These are phyloP conservation scores for Branchinecta sandiegonensis DNA, from an alignment of 2,888 invertebrate species.

Conservation along the genomic window DNA sequence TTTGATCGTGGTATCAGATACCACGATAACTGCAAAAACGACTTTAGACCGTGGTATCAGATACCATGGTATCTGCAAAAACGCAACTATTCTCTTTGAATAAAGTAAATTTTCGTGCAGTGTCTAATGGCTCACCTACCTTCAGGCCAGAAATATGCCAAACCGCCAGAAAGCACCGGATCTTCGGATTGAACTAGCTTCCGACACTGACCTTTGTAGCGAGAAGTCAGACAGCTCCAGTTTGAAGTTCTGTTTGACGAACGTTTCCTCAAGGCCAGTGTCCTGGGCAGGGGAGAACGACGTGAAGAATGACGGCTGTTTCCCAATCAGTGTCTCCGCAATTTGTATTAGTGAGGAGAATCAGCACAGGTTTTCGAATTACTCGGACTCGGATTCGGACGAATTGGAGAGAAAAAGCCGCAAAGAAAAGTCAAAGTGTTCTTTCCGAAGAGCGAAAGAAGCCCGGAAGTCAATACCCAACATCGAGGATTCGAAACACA, in stretches of 20 bases:
- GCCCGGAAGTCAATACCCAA: constrained; percentile 1
- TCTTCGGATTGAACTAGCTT: constrained; percentile 7
- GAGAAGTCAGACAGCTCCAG: constrained; percentile 7
- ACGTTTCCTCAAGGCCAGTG: background rate
- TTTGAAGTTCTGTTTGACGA: background rate
- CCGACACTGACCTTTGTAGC: background rate
- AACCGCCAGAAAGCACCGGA: background rate
- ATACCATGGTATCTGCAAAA: no score
- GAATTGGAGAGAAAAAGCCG: background rate
- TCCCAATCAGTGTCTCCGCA: constrained; percentile 1
- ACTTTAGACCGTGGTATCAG: no score
- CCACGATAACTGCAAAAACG: no score
- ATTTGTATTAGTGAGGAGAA: constrained; percentile 10
- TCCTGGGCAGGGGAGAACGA: background rate
- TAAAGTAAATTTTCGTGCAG: no score
- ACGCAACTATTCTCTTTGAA: no score
- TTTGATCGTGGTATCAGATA: no score
- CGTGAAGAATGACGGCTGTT: background rate
- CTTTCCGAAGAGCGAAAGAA: constrained; percentile 9
- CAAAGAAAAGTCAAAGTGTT: background rate
- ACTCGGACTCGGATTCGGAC: constrained; percentile 10
- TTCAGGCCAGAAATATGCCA: no score
- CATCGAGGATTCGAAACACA: background rate
- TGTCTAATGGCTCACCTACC: no score
- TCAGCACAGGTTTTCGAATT: background rate